phyloP scores from a whole-genome alignment of 1,140 invertebrate genomes.

The Drosophila trapezifrons region DNA sequence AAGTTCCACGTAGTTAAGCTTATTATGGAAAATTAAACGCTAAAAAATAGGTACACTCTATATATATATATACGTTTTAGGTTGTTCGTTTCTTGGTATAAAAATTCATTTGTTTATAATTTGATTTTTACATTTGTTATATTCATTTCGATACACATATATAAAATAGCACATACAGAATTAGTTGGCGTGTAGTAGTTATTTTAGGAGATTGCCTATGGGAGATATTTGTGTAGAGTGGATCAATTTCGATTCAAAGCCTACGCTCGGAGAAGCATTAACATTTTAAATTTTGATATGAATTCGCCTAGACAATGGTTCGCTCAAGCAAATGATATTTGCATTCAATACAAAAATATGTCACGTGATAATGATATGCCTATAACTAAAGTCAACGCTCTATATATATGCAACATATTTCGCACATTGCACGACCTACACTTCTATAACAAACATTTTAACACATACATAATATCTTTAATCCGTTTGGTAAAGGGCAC shows the following conservation, averaged over 20 bases:
- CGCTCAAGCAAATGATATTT: conserved; percentile 64
- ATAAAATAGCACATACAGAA: conserved; percentile 62
- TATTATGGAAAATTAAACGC: conserved; percentile 44
- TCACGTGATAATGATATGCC: conserved; percentile 61
- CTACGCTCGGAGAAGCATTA: conserved; percentile 42
- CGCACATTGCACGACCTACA: conserved; percentile 21
- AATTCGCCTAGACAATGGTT: conserved; percentile 45
- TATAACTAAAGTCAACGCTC: conserved; percentile 76
- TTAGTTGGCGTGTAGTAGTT: conserved; percentile 53
- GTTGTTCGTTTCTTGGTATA: conserved; percentile 66
- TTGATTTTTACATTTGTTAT: conserved; percentile 42
- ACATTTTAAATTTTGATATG: conserved; percentile 59
- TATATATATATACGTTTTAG: conserved; percentile 27
- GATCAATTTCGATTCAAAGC: conserved; percentile 48
- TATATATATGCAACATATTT: conserved; percentile 56
- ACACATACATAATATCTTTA: conserved; percentile 47
- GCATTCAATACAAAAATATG: conserved; percentile 68
- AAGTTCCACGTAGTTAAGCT: conserved; percentile 49
- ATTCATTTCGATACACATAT: conserved; percentile 37
- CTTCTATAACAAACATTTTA: conserved; percentile 43
- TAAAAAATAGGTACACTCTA: conserved; percentile 64
- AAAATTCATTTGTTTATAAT: conserved; percentile 56
- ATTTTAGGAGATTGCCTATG: conserved; percentile 69
- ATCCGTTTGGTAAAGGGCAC: conserved; percentile 43
- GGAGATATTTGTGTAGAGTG: conserved; percentile 52